Percentiles rank a stretch among this genome's conserved stretches.
Evolutionary conservation across 2,888 invertebrate genomes (phyloP).

Genomic region (Pandemis cinnamomeana): DNA sequence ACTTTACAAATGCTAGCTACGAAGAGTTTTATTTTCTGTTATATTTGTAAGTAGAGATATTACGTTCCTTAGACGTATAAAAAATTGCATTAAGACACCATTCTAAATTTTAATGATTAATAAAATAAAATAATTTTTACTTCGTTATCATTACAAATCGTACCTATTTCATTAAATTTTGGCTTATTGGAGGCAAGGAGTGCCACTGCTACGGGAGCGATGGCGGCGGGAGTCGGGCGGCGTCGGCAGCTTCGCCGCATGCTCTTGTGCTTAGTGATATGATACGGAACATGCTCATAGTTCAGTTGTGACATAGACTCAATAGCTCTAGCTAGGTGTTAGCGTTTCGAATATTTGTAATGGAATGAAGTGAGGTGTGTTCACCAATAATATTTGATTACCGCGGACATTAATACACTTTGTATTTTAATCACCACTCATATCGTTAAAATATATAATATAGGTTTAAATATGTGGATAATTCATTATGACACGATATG

Average conservation of each 20-base stretch:
- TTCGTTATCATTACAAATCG: slow-evolving; percentile 62
- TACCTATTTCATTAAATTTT: slow-evolving; percentile 55
- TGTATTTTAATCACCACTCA: slow-evolving; percentile 35
- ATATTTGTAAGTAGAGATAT: slow-evolving; percentile 65
- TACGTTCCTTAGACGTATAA: slow-evolving; percentile 61
- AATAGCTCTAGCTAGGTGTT: slow-evolving; percentile 77
- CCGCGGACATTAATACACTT: slow-evolving; percentile 43
- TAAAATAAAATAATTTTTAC: slow-evolving; percentile 73
- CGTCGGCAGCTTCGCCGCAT: slow-evolving; percentile 45
- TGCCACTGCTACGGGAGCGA: slow-evolving; percentile 41
- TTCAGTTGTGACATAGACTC: slow-evolving; percentile 79
- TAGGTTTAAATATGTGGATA: slow-evolving; percentile 29
- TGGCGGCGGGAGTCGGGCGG: slow-evolving; percentile 45
- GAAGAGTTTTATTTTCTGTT: slow-evolving; percentile 55
- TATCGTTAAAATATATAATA: slow-evolving; percentile 35
- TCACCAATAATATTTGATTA: slow-evolving; percentile 48
- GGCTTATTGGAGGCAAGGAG: slow-evolving; percentile 67
- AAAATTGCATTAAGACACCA: slow-evolving; percentile 63
- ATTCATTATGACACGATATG: slow-evolving; percentile 17
- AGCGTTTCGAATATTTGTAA: slow-evolving; percentile 65
- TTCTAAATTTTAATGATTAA: slow-evolving; percentile 70
- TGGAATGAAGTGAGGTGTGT: slow-evolving; percentile 60
- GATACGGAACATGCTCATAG: slow-evolving; percentile 81
- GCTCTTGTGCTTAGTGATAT: slow-evolving; percentile 81
- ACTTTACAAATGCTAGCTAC: slow-evolving; percentile 49